phyloP scores from a whole-genome alignment of 2,113 vertebrate genomes.

The Kryptolebias marmoratus region DNA sequence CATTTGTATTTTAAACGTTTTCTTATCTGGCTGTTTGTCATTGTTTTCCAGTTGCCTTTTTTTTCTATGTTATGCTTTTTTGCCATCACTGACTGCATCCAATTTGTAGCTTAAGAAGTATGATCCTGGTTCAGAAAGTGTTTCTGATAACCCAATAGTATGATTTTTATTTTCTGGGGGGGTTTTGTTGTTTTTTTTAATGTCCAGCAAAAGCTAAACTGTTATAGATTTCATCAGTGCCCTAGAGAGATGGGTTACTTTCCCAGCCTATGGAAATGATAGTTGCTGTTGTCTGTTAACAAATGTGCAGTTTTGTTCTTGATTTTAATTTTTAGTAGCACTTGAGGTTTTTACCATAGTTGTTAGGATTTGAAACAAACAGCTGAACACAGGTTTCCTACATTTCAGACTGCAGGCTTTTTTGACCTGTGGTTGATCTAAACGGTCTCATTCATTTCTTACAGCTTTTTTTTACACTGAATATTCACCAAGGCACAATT shows the following conservation, averaged over 20 bases:
- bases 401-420: not conserved
- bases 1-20: constrained; percentile 29
- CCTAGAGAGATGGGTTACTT: not conserved
- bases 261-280: not conserved
- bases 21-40: constrained; percentile 19
- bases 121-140: not conserved
- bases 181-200: not conserved
- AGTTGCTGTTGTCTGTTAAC: not conserved
- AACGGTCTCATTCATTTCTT: not conserved
- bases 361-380: not conserved
- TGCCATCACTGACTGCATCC: not conserved
- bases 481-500: not conserved
- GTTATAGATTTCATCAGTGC: not conserved
- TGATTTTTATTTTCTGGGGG: no score
- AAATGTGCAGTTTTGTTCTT: not conserved
- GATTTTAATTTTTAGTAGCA: constrained; percentile 9
- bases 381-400: not conserved
- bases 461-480: constrained; percentile 9
- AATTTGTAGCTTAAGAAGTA: not conserved
- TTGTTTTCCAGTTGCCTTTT: constrained; percentile 12
- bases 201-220: not conserved
- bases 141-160: not conserved
- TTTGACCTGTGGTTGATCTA: not conserved
- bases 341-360: not conserved
- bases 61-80: constrained; percentile 5